Evolutionary conservation across 2,888 invertebrate species (phyloP), one percentile per base, ranked within the genome.

Genomic region (Coelinius sp.): DNA sequence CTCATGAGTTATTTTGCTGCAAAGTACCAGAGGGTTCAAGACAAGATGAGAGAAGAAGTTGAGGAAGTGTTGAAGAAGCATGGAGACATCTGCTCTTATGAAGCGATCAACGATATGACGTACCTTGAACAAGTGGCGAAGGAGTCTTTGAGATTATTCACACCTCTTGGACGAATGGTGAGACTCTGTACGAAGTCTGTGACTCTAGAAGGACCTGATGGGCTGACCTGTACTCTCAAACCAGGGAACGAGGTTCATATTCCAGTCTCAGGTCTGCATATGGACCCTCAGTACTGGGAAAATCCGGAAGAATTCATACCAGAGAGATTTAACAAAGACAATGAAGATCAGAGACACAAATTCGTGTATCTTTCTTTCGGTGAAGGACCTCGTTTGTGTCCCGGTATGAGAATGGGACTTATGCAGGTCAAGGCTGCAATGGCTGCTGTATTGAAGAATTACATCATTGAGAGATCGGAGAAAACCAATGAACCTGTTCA

Each of bases 81-180:
- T 68, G 68, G 75, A 7, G 87, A 85, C 0, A 83, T 82, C 41
- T 56, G 90, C 1, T 88, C 86, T n/a, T 89, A 89, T 73, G 89
- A 90, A 44, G 80, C 85, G 14, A 53, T 90, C 1, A 83, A 84
- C 59, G 87, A 89, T 53, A 87, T 90, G 88, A 81, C 82, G 12
- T 90, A 90, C 78, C 78, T 90, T 75, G 89, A 90, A 73, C 88
- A 87, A 85, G 89, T 89, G 2, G 74, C 89, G 10, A 68, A 64
- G 10, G 81, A 82, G 27, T 56, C 79, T 0, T 7, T 79, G 52
- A 77, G 82, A 46, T 2, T 79, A 5, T 69, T 71, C 24, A 75
- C 81, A 5, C 46, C 71, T 0, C 44, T 73, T 1, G 62, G 70
- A 46, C 46, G 12, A 0, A 20, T 77, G 10, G 22, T 71, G 0